Percentiles rank a stretch among this genome's conserved stretches.
Conservation (phyloP, 2,888 invertebrate genomes). For the Blastobasis lacticolella region DNA sequence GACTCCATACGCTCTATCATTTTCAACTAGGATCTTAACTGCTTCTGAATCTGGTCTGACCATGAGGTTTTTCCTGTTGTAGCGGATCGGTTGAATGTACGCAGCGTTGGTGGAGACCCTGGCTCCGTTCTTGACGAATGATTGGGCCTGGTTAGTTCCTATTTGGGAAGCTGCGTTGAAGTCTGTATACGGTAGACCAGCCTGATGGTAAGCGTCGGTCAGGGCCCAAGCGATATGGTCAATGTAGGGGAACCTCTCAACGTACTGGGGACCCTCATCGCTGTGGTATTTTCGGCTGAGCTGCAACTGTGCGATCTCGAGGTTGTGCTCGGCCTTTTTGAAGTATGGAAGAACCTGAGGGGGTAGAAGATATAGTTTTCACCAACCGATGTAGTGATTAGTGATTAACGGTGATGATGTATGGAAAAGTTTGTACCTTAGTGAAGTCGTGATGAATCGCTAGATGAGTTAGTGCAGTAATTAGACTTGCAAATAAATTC, state of each 20-base stretch:
- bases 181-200: slow-evolving; percentile 73
- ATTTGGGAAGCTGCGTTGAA: slow-evolving; percentile 68
- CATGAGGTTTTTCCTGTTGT: slow-evolving; percentile 61
- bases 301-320: slow-evolving; percentile 55
- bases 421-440: no score
- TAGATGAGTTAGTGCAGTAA: no score
- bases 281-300: slow-evolving; percentile 73
- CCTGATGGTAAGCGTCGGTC: slow-evolving; percentile 71
- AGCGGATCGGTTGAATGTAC: slow-evolving; percentile 77
- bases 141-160: slow-evolving; percentile 74
- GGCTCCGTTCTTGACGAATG: slow-evolving; percentile 66
- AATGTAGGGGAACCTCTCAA: slow-evolving; percentile 75
- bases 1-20: slow-evolving; percentile 44
- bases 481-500: no score
- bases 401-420: no score
- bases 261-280: slow-evolving; percentile 72
- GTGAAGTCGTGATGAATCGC: no score
- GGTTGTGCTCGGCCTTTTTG: slow-evolving; percentile 76
- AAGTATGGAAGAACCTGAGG: slow-evolving; percentile 77
- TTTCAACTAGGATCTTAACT: slow-evolving; percentile 70
- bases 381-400: no score
- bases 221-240: slow-evolving; percentile 71
- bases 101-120: slow-evolving; percentile 77
- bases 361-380: not conserved
- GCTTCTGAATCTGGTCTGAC: slow-evolving; percentile 69